Conservation (phyloP, 2,888 invertebrate species). For the Sarcophaga variegata region DNA sequence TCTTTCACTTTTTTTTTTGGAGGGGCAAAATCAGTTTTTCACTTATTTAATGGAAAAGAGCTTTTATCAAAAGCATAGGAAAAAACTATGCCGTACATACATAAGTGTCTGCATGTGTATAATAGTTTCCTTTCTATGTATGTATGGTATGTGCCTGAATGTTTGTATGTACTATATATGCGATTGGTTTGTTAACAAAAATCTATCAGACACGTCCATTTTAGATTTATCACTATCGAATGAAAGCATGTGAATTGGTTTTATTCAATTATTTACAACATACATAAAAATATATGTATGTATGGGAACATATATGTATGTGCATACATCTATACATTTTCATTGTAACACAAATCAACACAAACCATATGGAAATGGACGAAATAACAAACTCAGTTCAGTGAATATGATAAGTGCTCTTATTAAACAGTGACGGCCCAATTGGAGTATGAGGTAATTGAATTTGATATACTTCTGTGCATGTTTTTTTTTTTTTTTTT, state of each 20-base stretch:
- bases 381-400: constrained; percentile 52
- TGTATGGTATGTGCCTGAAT: neutral
- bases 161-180: neutral
- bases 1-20: constrained; percentile 8
- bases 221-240: constrained; percentile 64
- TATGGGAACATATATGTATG: neutral
- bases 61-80: constrained; percentile 40
- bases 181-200: constrained; percentile 55
- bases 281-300: neutral
- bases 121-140: neutral
- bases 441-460: constrained; percentile 48
- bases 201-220: constrained; percentile 65
- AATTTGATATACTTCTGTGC: constrained; percentile 41
- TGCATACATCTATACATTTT: neutral
- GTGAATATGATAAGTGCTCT: constrained; percentile 64
- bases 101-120: constrained; percentile 11
- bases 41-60: constrained; percentile 57
- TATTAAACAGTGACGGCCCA: constrained; percentile 24
- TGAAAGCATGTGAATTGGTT: constrained; percentile 65
- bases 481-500: too few species aligned
- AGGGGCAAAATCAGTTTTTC: constrained; percentile 45
- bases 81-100: neutral
- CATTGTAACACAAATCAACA: constrained; percentile 33
- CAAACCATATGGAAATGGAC: constrained; percentile 55
- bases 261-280: constrained; percentile 66